Percentiles rank a stretch among this genome's conserved stretches.
Evolutionary conservation across 2,797 vertebrate species (phyloP).

Genomic region (Coluber constrictor): DNA sequence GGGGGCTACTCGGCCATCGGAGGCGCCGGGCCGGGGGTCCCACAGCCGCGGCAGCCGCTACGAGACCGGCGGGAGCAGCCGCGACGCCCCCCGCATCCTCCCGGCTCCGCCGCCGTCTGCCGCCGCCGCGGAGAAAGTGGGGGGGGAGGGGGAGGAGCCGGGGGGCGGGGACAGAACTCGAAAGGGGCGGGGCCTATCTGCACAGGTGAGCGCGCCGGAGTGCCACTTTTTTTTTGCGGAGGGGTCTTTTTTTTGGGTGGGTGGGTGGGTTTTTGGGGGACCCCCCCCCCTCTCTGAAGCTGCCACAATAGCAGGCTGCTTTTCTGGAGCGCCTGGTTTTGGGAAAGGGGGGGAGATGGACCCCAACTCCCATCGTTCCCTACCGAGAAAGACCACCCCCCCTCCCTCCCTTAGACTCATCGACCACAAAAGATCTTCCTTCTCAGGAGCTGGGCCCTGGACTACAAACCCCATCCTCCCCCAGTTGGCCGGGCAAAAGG

Average conservation of each 20-base stretch:
- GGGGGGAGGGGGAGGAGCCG: not conserved
- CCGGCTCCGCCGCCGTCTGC: conserved; percentile 30
- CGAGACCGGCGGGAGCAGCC: not conserved
- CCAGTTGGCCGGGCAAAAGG: not conserved
- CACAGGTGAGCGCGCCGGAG: not conserved
- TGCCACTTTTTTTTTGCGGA: too few relatives aligned
- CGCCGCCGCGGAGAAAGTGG: not conserved
- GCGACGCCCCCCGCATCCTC: not conserved
- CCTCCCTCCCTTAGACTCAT: too few relatives aligned
- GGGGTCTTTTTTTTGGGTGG: too few relatives aligned
- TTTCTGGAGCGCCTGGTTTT: not conserved
- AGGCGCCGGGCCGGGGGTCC: not conserved
- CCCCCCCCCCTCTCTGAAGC: not conserved
- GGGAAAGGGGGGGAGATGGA: not conserved
- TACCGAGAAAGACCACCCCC: too few relatives aligned
- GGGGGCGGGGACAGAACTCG: not conserved
- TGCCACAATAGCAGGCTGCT: not conserved
- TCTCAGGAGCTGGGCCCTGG: too few relatives aligned
- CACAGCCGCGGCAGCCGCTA: not conserved
- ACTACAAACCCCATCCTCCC: too few relatives aligned
- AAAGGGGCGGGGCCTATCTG: too few relatives aligned
- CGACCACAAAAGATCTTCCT: too few relatives aligned
- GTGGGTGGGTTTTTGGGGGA: too few relatives aligned
- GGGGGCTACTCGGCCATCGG: not conserved
- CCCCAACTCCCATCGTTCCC: not conserved